Percentiles rank a stretch among this genome's conserved stretches.
Conservation (phyloP, 2,888 invertebrate species). For the Cantharis rufa region DNA sequence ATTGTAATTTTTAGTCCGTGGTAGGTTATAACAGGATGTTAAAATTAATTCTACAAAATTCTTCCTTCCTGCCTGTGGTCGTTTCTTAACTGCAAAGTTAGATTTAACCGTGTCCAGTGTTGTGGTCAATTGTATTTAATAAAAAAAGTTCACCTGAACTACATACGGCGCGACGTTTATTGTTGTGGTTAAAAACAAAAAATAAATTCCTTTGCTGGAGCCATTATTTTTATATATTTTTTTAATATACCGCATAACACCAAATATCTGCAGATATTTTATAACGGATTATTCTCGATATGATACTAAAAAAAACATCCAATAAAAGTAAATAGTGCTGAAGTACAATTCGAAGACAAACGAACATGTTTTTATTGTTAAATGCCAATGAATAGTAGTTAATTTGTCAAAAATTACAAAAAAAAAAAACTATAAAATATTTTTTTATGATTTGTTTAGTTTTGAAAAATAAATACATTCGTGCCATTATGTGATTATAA, state of each 20-base stretch:
- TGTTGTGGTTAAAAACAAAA: background rate
- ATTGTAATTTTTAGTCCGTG: background rate
- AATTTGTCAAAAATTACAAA: too few relatives aligned
- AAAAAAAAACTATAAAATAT: too few relatives aligned
- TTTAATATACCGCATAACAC: background rate
- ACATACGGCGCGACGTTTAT: background rate
- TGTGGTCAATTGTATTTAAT: background rate
- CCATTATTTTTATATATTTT: background rate
- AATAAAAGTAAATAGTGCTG: background rate
- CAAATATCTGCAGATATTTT: background rate
- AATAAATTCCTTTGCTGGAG: background rate
- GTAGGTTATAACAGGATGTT: background rate
- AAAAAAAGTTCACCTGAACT: background rate
- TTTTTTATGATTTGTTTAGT: too few relatives aligned
- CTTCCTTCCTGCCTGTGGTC: background rate
- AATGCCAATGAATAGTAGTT: too few relatives aligned
- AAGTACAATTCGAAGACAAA: too few relatives aligned
- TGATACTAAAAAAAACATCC: background rate
- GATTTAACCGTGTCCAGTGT: background rate
- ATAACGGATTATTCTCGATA: background rate
- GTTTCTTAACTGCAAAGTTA: background rate
- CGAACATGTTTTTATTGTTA: too few relatives aligned
- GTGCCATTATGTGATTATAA: too few relatives aligned
- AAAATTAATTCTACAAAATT: background rate
- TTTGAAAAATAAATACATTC: too few relatives aligned